Evolutionary conservation across 2,888 invertebrate genomes (phyloP), one percentile per base, ranked within the genome.

Genomic region (Netelia fuscicornis): DNA sequence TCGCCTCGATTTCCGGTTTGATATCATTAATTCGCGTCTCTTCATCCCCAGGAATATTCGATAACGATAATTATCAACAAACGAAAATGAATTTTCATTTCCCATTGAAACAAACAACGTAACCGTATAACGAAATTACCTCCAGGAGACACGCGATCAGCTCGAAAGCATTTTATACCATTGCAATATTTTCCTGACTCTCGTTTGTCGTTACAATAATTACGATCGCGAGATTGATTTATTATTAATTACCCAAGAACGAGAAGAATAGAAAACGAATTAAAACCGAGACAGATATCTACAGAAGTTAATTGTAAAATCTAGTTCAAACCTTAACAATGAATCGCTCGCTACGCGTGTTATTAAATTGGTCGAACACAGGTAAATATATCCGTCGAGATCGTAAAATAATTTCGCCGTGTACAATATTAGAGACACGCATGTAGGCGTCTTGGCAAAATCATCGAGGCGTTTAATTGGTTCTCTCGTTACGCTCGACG

Each of bases 381-480:
- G 6, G 11, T 23, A 70, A 8, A 13, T 56, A 42, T 44, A 75
- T 52, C 23, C 25, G 8, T 54, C 25, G 3, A 30, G 6, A 54
- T 52, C 6, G 58, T 48, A 13, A 48, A 13, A 48, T 48, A 48
- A 48, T 13, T 13, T 10, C 11, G 13, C 48, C 11, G 5, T 30
- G 30, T 30, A 30, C 30, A 37, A 68, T 78, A 78, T 77, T 25
- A 54, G 30, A 70, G 25, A 78, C 78, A 70, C 71, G 64, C 71
- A 67, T 65, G 77, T 82, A 60, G 72, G 77, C 72, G 77, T 81
- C 48, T 17, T 30, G 56, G 20, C 17, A 71, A 77, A 83, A 42
- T 68, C 78, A 78, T 78, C 72, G 83, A 83, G 77, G 72, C 83
- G 83, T 83, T 83, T 78, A 83, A 83, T 83, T 83, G 83, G 25